Conservation (phyloP, 64 coral and sea anemone species). For the Porites australiensis region DNA sequence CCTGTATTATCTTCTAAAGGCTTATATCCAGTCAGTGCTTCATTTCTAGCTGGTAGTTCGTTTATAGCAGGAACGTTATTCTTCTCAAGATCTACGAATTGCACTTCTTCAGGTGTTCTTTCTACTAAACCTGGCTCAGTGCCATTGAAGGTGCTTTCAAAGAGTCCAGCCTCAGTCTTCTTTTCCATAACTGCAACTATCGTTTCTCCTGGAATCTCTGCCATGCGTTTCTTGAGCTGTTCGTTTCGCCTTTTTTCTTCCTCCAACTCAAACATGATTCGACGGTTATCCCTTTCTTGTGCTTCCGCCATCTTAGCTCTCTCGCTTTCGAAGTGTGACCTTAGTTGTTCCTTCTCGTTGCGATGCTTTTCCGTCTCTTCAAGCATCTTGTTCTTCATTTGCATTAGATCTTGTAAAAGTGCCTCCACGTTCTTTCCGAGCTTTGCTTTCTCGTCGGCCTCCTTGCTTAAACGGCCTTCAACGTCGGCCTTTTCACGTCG, state of each 20-base stretch:
- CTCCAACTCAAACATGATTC: slow-evolving; percentile 16
- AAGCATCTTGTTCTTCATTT: slow-evolving; percentile 60
- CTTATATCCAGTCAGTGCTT: not conserved
- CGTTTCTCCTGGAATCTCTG: slow-evolving; percentile 19
- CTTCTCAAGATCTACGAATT: not conserved
- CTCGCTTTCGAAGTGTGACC: slow-evolving; percentile 47
- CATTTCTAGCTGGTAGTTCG: not conserved
- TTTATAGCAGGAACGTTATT: slow-evolving; percentile 8
- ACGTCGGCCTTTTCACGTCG: not conserved
- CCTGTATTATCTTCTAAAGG: not conserved
- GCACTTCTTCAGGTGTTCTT: not conserved
- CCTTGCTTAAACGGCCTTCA: slow-evolving; percentile 24
- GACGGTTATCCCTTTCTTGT: not conserved
- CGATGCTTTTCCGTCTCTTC: slow-evolving; percentile 56
- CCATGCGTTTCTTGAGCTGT: slow-evolving; percentile 11
- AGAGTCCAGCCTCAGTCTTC: slow-evolving; percentile 1
- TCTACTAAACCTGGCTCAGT: not conserved
- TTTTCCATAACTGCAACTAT: slow-evolving; percentile 20
- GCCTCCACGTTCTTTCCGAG: slow-evolving; percentile 63
- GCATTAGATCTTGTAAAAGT: slow-evolving; percentile 63
- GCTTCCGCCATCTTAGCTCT: not conserved
- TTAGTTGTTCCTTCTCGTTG: slow-evolving; percentile 36
- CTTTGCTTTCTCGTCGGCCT: slow-evolving; percentile 51
- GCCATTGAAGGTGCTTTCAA: not conserved
- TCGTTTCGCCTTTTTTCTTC: slow-evolving; percentile 14